Base-by-base conservation (phyloP, 1,140 invertebrate species). In the Chrysopa pallens region DNA sequence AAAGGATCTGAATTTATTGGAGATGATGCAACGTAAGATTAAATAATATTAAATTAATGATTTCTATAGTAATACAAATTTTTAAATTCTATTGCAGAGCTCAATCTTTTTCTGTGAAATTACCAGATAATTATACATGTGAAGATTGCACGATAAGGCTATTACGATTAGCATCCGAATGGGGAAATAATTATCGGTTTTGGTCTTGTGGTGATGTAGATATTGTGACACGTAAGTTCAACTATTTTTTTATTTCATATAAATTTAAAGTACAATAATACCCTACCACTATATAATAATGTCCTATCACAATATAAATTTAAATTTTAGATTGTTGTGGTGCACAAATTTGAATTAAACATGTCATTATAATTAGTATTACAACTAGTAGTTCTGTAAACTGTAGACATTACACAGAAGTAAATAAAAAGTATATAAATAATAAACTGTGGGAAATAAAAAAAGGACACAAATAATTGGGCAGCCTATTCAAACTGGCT, bases 171-270 rank as follows among this genome's bases (percentile, higher is more conserved):
- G 91, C 91, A 0, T 69, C 74, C 13, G 90, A 97, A 66, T 95
- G 88, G 88, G 76, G 78, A 1, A 62, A 65, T 8, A 74, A 65
- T 49, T 95, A 93, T 58, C 68, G 76, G 48, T 95, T 96, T 65
- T 92, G 87, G 85, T 91, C 87, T 1, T 97, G 93, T 55, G 84
- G 91, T 2, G 92, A 97, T 63, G 80, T 97, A 37, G 87, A 94
- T 54, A 85, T 96, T 48, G 72, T 69, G 41, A 53, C 59, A 42
- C 66, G 74, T 67, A 51, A 63, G 66, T 28, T 17, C 36, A 38
- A 12, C 15, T 8, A 23, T 1, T 29, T 3, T 14, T 13, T 37
- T 29, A 33, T 6, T 11, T n/a, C n/a, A 33, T 33, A 33, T 23
- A 23, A 23, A 23, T 23, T 23, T 23, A n/a, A n/a, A n/a, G n/a